Conservation (phyloP, 2,888 invertebrate genomes). For the Andrena haemorrhoa region DNA sequence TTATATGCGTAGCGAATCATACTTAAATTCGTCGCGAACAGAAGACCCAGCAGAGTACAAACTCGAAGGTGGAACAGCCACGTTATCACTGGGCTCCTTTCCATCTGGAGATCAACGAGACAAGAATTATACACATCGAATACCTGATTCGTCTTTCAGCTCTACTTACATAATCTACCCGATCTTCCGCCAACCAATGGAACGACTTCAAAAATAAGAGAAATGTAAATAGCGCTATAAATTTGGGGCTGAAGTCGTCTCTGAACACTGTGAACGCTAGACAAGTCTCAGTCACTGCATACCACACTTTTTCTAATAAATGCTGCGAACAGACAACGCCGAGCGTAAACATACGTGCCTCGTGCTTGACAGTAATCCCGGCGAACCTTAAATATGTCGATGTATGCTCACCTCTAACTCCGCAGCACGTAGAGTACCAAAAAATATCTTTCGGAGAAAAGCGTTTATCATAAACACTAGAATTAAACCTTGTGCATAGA, state of each 20-base stretch:
- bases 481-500: conserved; percentile 98
- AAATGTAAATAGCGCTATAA: conserved; percentile 98
- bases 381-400: not conserved
- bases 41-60: conserved; percentile 91
- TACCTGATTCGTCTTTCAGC: not conserved
- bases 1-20: conserved; percentile 98
- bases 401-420: conserved; percentile 93
- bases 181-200: conserved; percentile 99
- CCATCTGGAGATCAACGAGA: conserved; percentile 91
- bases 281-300: conserved; percentile 99
- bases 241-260: conserved; percentile 99
- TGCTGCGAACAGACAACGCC: conserved; percentile 88
- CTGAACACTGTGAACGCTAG: conserved; percentile 99
- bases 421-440: conserved; percentile 97
- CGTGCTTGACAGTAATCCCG: not conserved
- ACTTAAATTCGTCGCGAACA: conserved; percentile 93
- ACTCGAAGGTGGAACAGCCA: conserved; percentile 97
- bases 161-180: conserved; percentile 97
- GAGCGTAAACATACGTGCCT: not conserved
- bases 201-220: conserved; percentile 98
- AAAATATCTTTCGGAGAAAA: conserved; percentile 95
- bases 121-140: not conserved
- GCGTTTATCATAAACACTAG: conserved; percentile 97
- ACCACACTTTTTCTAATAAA: conserved; percentile 99
- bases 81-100: conserved; percentile 98